phyloP scores from a whole-genome alignment of 2,113 vertebrate genomes.

The Pardalotus punctatus region DNA sequence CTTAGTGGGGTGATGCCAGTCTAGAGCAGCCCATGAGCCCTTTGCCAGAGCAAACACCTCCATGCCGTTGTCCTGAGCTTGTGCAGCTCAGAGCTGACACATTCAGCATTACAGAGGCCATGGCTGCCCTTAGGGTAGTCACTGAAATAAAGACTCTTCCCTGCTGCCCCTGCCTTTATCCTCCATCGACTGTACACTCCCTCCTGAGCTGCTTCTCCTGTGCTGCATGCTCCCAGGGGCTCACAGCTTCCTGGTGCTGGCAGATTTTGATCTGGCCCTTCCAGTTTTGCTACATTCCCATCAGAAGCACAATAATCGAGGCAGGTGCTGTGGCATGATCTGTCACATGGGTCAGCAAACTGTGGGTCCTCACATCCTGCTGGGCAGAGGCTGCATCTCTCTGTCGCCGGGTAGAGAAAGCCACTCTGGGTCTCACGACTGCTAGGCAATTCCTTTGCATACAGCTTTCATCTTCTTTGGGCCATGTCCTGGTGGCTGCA shows the following conservation, averaged over 20 bases:
- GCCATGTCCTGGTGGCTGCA: neutral
- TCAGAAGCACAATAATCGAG: neutral
- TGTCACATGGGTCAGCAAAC: neutral
- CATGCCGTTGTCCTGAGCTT: neutral
- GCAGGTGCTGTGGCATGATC: neutral
- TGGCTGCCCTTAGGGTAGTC: neutral
- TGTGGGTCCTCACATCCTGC: rapidly evolving
- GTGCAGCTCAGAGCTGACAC: neutral
- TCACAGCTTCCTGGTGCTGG: neutral
- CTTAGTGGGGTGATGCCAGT: neutral
- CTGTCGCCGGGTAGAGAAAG: neutral
- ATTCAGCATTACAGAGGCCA: neutral
- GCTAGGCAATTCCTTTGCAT: neutral
- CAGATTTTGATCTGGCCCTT: conserved; percentile 26
- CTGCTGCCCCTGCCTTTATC: neutral
- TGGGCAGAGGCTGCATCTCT: rapidly evolving
- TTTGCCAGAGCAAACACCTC: rapidly evolving
- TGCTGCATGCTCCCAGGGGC: neutral
- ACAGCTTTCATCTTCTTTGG: neutral
- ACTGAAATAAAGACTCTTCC: neutral
- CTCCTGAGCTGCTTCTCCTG: neutral
- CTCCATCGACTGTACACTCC: neutral
- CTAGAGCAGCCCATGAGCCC: neutral
- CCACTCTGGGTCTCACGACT: neutral
- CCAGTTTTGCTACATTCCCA: conserved; percentile 44